phyloP scores from a whole-genome alignment of 2,888 invertebrate species.

The Phyto melanocephala region DNA sequence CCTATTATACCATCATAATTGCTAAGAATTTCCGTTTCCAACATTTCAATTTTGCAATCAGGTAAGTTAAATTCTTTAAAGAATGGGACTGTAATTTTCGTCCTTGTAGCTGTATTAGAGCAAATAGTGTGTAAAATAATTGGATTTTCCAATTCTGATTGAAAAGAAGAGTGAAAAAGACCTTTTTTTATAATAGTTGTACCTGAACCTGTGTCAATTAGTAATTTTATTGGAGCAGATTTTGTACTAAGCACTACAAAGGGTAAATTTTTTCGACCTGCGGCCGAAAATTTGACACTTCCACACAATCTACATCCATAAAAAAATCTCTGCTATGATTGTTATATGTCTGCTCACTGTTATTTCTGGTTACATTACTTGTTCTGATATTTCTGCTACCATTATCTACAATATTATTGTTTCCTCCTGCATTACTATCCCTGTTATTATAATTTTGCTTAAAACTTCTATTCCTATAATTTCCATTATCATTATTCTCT shows the following conservation, averaged over 20 bases:
- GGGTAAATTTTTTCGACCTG: slow-evolving; percentile 23
- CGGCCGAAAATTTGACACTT: slow-evolving; percentile 33
- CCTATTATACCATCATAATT: slow-evolving; percentile 50
- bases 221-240: slow-evolving; percentile 24
- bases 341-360: neutral
- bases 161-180: slow-evolving; percentile 14
- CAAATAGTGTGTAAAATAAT: slow-evolving; percentile 33
- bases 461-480: neutral
- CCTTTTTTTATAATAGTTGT: slow-evolving; percentile 29
- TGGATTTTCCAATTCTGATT: neutral
- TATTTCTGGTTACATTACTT: neutral
- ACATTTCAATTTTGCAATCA: slow-evolving; percentile 7
- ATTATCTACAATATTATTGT: neutral
- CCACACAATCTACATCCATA: slow-evolving; percentile 31
- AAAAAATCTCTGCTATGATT: neutral
- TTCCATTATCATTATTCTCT: neutral
- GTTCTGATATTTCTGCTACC: neutral
- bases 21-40: slow-evolving; percentile 19
- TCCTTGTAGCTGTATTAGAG: neutral
- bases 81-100: slow-evolving; percentile 11
- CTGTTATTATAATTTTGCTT: too few species aligned
- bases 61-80: slow-evolving; percentile 20
- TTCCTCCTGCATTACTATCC: neutral
- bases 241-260: slow-evolving; percentile 32
- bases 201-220: slow-evolving; percentile 30